Conservation (phyloP, 1,140 invertebrate species). For the Trichogramma pretiosum region DNA sequence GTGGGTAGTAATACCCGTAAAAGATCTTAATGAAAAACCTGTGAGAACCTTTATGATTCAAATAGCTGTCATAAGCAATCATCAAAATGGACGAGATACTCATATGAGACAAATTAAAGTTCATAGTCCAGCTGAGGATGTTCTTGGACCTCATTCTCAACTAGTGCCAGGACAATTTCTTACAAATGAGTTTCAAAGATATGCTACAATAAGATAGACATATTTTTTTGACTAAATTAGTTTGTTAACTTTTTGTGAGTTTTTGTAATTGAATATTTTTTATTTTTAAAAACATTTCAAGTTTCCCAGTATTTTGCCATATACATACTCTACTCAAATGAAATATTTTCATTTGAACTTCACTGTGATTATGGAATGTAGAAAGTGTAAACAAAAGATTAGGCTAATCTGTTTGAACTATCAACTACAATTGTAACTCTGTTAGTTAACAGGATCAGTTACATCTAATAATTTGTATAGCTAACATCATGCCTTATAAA, state of each 20-base stretch:
- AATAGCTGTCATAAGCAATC: conserved; percentile 93
- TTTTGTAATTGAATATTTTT: conserved; percentile 9
- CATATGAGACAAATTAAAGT: conserved; percentile 96
- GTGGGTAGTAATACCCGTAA: conserved; percentile 89
- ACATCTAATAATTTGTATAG: too few relatives aligned
- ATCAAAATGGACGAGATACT: conserved; percentile 97
- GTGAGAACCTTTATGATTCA: conserved; percentile 95
- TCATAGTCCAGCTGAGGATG: conserved; percentile 79
- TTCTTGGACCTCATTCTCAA: conserved; percentile 57
- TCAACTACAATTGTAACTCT: too few relatives aligned
- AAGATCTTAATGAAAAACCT: conserved; percentile 78
- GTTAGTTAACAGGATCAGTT: too few relatives aligned
- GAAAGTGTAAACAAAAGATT: too few relatives aligned
- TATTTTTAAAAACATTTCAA: conserved; percentile 5
- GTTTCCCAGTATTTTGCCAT: too few relatives aligned
- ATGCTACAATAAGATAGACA: conserved; percentile 64
- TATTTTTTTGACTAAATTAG: too few relatives aligned
- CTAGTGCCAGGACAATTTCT: conserved; percentile 69
- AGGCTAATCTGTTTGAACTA: too few relatives aligned
- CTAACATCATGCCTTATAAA: too few relatives aligned
- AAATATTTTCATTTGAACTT: too few relatives aligned
- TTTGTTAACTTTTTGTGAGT: conserved; percentile 1
- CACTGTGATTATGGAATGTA: too few relatives aligned
- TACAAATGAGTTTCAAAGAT: conserved; percentile 73
- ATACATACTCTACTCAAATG: too few relatives aligned